Percentiles rank a stretch among this genome's conserved stretches.
Conservation (phyloP, 2,113 vertebrate species). For the Saiga tatarica region DNA sequence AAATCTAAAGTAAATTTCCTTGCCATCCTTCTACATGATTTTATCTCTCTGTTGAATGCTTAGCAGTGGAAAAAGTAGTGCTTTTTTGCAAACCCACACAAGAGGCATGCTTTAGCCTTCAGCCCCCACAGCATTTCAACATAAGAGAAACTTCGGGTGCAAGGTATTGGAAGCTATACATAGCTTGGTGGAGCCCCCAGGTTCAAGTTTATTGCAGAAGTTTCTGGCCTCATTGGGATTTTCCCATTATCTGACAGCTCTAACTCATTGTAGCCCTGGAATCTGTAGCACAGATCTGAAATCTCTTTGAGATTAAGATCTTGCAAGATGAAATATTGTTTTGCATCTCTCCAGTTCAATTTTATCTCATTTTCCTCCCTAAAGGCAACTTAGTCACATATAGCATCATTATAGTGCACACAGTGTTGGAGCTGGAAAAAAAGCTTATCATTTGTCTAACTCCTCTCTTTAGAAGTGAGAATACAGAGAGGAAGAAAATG, state of each 20-base stretch:
- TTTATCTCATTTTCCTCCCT: constrained; percentile 26
- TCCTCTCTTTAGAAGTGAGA: background rate
- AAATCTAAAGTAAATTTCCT: background rate
- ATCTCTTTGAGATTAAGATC: background rate
- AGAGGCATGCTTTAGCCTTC: background rate
- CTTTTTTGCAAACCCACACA: background rate
- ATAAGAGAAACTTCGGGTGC: background rate
- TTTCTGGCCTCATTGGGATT: background rate
- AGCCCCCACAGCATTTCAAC: background rate
- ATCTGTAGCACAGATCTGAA: background rate
- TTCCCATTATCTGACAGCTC: background rate
- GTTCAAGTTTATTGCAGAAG: background rate
- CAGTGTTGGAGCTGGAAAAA: background rate
- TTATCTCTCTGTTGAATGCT: background rate
- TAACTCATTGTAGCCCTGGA: background rate
- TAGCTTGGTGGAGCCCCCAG: background rate
- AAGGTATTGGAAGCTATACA: background rate
- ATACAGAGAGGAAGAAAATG: background rate
- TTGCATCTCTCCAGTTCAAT: background rate
- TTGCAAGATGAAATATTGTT: background rate
- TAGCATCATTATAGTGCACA: background rate
- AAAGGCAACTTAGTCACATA: background rate
- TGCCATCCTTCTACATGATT: background rate
- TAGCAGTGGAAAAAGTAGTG: background rate
- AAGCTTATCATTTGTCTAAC: background rate